Evolutionary conservation across 1,140 invertebrate species (phyloP).

Genomic region (Drosophila pallidifrons): DNA sequence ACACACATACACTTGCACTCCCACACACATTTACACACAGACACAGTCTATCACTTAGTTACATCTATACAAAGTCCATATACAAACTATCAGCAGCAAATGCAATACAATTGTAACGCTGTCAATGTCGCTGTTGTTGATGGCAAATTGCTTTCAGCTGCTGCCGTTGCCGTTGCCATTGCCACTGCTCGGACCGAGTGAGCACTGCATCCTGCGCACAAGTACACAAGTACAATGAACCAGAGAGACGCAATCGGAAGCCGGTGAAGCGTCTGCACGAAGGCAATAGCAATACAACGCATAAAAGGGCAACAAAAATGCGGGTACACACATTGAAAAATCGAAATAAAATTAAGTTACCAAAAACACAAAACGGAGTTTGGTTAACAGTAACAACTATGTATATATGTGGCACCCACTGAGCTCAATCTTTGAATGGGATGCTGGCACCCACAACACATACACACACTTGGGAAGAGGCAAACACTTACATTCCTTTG

Average conservation of each 20-base stretch:
- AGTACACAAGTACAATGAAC: slow-evolving; percentile 36
- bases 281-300: background rate
- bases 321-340: slow-evolving; percentile 55
- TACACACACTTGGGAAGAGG: background rate
- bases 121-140: slow-evolving; percentile 41
- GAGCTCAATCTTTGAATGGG: slow-evolving; percentile 25
- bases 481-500: slow-evolving; percentile 33
- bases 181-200: background rate
- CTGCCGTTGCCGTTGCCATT: too few species aligned
- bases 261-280: slow-evolving; percentile 25
- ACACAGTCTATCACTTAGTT: too few species aligned
- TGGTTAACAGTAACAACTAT: background rate
- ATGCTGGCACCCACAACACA: slow-evolving; percentile 22
- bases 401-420: slow-evolving; percentile 1
- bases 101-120: slow-evolving; percentile 33
- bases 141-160: slow-evolving; percentile 49
- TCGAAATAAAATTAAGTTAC: slow-evolving; percentile 66
- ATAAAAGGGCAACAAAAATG: slow-evolving; percentile 3
- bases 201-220: slow-evolving; percentile 41
- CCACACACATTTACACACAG: background rate
- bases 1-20: slow-evolving; percentile 16
- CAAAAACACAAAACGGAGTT: slow-evolving; percentile 25
- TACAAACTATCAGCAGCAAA: slow-evolving; percentile 7
- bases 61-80: too few species aligned
- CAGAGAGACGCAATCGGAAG: slow-evolving; percentile 6